Evolutionary conservation across 2,888 invertebrate species (phyloP), one percentile per base, ranked within the genome.

Genomic region (Pterostichus niger): DNA sequence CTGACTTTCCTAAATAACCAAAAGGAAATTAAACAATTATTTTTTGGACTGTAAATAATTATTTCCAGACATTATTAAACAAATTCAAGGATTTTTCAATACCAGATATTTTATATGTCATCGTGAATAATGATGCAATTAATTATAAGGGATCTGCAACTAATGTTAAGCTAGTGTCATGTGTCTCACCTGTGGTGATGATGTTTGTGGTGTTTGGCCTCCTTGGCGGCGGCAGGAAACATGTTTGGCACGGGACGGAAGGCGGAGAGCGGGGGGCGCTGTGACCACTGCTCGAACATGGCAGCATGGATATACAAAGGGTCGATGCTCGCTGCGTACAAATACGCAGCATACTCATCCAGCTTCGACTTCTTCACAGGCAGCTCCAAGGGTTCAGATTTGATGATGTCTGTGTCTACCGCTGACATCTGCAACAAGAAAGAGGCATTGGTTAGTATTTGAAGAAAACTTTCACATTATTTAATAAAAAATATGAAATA

Each of bases 221-320:
- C 88, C 83, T 88, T 75, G 6, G 33, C 13, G 0, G 15, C n/a
- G 13, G 33, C 88, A 84, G 86, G 86, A 81, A 6, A 88, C 84
- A 84, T 88, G 89, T 78, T 80, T 84, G 93, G 92, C 93, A 94
- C 94, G 0, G 94, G 94, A 85, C 94, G 91, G 90, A 94, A 94
- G 13, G 94, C 93, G 11, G 93, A 93, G 84, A 92, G 88, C 73
- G 87, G 84, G 3, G 49, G 49, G 11, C 49, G n/a, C 33, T 49
- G 52, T 9, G 40, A 40, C 75, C 87, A 87, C 84, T 89, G 89
- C 83, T 89, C 88, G 86, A 89, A 88, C 49, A 89, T 89, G 82
- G 89, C 88, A 71, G 88, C 87, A 59, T 86, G 86, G 84, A 91
- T 89, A 85, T 88, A 88, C 87, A 90, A 84, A 85, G 91, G 87